These are phyloP conservation scores for Tangara arthus DNA, from an alignment of 2,797 vertebrate genomes.

Conservation along the genomic window DNA sequence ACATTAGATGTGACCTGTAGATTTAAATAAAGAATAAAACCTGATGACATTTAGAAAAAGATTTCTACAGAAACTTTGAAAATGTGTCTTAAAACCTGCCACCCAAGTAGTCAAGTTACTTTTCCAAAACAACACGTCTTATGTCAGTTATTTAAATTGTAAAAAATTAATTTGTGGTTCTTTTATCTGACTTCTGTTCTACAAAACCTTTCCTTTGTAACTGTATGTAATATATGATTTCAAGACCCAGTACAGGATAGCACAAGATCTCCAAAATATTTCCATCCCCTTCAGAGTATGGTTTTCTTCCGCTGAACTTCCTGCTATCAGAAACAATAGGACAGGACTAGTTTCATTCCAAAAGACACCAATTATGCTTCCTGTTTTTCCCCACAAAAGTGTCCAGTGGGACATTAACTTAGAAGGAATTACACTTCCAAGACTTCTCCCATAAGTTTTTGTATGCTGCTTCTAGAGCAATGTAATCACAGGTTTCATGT, in stretches of 20 bases:
- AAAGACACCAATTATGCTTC: not conserved
- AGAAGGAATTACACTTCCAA: not conserved
- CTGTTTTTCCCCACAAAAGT: fast-evolving
- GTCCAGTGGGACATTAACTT: not conserved
- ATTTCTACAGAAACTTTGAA: not conserved
- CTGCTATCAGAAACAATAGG: not conserved
- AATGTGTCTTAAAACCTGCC: not conserved
- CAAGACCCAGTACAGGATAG: not conserved
- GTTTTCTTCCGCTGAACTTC: not conserved
- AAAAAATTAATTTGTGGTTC: not conserved
- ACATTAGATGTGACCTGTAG: not conserved
- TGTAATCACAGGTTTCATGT: not conserved
- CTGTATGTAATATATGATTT: fast-evolving
- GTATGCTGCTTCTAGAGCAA: not conserved
- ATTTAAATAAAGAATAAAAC: not conserved
- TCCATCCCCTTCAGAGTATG: not conserved
- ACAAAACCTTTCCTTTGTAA: not conserved
- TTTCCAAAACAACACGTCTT: not conserved
- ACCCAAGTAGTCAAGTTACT: not conserved
- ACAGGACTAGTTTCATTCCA: not conserved
- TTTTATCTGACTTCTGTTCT: not conserved
- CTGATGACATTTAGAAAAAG: not conserved
- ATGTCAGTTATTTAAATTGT: not conserved
- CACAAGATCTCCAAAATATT: not conserved
- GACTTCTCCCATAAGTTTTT: not conserved